Percentiles rank a stretch among this genome's conserved stretches.
Conservation (phyloP, 2,113 vertebrate species). For the Chaetodon auriga region DNA sequence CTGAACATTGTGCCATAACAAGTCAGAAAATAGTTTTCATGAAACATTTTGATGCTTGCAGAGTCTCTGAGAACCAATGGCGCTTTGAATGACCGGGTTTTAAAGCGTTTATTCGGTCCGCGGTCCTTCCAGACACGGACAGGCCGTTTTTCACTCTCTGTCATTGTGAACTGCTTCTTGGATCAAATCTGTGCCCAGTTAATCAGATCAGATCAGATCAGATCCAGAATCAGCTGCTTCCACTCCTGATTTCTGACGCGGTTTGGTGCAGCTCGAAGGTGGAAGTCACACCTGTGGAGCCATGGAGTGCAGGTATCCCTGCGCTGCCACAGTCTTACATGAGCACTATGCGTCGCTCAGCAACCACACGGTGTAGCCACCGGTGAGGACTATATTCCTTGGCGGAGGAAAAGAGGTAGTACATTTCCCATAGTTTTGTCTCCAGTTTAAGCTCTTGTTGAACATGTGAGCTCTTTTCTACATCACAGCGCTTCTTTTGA, state of each 20-base stretch:
- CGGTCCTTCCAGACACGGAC: neutral
- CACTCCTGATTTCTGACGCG: too few species aligned
- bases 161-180: neutral
- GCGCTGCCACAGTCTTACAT: neutral
- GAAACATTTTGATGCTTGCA: neutral
- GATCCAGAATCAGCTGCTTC: neutral
- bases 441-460: neutral
- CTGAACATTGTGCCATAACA: too few species aligned
- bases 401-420: neutral
- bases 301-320: neutral
- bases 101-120: neutral
- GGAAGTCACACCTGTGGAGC: neutral
- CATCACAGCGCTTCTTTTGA: too few species aligned
- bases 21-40: too few species aligned
- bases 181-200: neutral
- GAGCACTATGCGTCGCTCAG: neutral
- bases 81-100: neutral
- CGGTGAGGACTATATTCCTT: neutral
- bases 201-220: rapidly evolving
- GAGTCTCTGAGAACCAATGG: neutral
- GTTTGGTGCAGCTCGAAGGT: neutral
- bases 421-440: neutral
- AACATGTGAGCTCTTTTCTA: neutral
- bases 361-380: neutral
- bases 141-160: neutral